Percentiles rank a stretch among this genome's conserved stretches.
phyloP scores from a whole-genome alignment of 2,797 vertebrate genomes.

The Danio albolineatus region DNA sequence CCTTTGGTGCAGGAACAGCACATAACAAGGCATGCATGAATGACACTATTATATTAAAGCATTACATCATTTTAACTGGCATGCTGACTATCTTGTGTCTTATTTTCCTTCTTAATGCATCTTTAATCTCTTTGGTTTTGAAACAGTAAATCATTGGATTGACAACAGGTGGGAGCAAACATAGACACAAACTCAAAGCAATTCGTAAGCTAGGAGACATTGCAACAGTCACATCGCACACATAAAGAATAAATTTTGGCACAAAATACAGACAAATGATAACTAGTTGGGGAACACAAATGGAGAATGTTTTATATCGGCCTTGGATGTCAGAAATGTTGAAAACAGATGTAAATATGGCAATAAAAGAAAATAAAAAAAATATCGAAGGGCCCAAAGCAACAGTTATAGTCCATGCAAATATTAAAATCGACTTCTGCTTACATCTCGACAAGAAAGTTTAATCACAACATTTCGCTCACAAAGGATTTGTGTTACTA shows the following conservation, averaged over 20 bases:
- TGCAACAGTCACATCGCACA: neutral
- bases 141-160: constrained; percentile 52
- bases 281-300: constrained; percentile 69
- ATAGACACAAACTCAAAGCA: constrained; percentile 45
- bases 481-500: constrained; percentile 51
- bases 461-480: constrained; percentile 27
- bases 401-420: too few species aligned
- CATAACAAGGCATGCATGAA: too few species aligned
- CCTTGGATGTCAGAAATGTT: constrained; percentile 65
- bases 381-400: constrained; percentile 55
- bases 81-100: neutral
- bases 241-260: constrained; percentile 53
- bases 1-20: too few species aligned
- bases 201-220: constrained; percentile 2
- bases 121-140: constrained; percentile 44
- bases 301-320: constrained; percentile 69
- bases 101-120: constrained; percentile 26
- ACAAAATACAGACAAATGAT: constrained; percentile 69
- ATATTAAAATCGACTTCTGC: too few species aligned
- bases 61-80: neutral
- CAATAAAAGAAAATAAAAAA: constrained; percentile 77
- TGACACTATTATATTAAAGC: neutral
- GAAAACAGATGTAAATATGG: constrained; percentile 69
- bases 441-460: constrained; percentile 49
- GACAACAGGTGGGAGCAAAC: constrained; percentile 54